Base-by-base conservation (phyloP, 2,113 vertebrate species). In the Calidris pygmaea region DNA sequence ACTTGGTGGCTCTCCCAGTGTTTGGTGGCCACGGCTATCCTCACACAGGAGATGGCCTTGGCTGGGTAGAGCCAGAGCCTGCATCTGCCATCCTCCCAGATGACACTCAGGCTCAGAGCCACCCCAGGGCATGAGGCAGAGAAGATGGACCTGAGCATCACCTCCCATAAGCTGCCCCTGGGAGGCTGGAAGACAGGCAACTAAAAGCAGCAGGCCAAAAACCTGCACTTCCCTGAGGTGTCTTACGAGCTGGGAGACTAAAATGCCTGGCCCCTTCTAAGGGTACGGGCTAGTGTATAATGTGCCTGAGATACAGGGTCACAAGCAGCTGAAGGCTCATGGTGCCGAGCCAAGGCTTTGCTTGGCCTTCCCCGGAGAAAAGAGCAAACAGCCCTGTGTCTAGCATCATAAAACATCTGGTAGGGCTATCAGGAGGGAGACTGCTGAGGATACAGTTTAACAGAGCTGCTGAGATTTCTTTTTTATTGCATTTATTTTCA, bases 401-500 rank as follows among this genome's bases (percentile, higher is more conserved):
- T 91, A 96, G 84, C 62, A 81, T 96, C 10, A 22, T 94, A 95
- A 98, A 98, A 98, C 97, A 98, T 98, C 97, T 98, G 98, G 97
- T 96, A 95, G 93, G 92, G 70, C 96, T 92, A 97, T 98, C 96
- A 97, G 43, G 78, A 97, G 79, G 60, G 93, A 96, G 96, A 93
- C 87, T 87, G 96, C 60, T 91, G 96, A 97, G 92, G 93, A 96
- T 97, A 96, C 67, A 94, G 91, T 97, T 98, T 98, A 98, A 98
- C 95, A 97, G 97, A 97, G 89, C 96, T 98, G 97, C 96, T 97
- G 96, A 94, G 97, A 96, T 85, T 85, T 68, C 94, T 97, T 97
- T 92, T 97, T 97, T 96, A 98, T 97, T 98, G 71, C 96, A 96
- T 96, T 98, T 97, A 93, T 97, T 98, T 97, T 98, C 96, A 96